These are phyloP conservation scores for Drosophila mimica DNA, from an alignment of 2,888 invertebrate genomes.

Conservation along the genomic window DNA sequence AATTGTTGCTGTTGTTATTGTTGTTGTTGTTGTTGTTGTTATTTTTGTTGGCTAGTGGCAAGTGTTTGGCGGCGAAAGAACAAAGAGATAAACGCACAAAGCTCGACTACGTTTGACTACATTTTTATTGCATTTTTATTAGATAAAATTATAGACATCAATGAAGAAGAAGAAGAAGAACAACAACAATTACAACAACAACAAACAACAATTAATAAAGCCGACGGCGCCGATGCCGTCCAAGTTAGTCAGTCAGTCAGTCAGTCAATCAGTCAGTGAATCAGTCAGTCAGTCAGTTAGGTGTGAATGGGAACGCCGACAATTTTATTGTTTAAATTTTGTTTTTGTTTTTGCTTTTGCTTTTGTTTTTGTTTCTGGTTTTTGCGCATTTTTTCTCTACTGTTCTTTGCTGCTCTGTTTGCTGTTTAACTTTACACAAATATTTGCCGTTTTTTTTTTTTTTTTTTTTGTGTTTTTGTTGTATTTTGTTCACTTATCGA, in stretches of 20 bases:
- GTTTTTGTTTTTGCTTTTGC: constrained; percentile 4
- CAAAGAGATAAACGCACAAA: constrained; percentile 58
- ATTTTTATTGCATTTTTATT: constrained; percentile 72
- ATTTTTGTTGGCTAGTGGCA: constrained; percentile 15
- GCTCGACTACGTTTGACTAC: constrained; percentile 47
- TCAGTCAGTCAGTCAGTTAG: constrained; percentile 15
- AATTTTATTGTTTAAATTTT: constrained; percentile 56
- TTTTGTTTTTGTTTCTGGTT: constrained; percentile 1
- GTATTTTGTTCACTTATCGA: constrained; percentile 42
- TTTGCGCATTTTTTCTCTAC: too few relatives aligned
- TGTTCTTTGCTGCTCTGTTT: constrained; percentile 5
- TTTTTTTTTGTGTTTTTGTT: constrained; percentile 17
- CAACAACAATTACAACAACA: neutral
- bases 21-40: constrained; percentile 4
- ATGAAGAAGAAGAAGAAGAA: constrained; percentile 22
- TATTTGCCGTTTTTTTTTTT: constrained; percentile 35
- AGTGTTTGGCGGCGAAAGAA: constrained; percentile 53
- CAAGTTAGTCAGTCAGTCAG: neutral
- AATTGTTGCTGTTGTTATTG: constrained; percentile 16
- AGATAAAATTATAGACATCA: constrained; percentile 72
- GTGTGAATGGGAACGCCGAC: constrained; percentile 56
- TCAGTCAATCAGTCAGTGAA: neutral
- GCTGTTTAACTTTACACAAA: constrained; percentile 30
- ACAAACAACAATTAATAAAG: constrained; percentile 25
- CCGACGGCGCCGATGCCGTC: constrained; percentile 18